phyloP scores from a whole-genome alignment of 1,140 invertebrate species.

The Belonocnema kinseyi region DNA sequence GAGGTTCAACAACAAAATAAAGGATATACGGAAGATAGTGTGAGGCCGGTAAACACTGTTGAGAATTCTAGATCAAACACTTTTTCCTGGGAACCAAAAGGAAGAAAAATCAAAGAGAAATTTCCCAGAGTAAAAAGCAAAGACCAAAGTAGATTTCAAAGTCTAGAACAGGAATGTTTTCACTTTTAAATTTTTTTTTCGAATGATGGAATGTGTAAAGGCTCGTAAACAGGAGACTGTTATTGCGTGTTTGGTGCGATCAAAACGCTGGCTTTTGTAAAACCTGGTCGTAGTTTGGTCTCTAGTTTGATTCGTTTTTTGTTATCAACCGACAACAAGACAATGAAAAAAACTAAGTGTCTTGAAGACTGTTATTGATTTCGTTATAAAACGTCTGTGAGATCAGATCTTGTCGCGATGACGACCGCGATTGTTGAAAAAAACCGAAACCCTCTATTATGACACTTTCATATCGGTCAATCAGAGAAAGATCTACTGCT shows the following conservation, averaged over 20 bases:
- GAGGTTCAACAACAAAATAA: too few species aligned
- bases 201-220: not conserved
- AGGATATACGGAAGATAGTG: too few species aligned
- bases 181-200: not conserved
- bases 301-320: not conserved
- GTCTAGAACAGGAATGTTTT: not conserved
- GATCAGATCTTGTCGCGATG: constrained; percentile 2
- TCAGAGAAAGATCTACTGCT: not conserved
- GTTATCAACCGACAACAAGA: not conserved
- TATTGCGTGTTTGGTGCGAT: constrained; percentile 12
- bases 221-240: not conserved
- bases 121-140: not conserved
- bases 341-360: not conserved
- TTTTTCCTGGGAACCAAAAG: too few species aligned
- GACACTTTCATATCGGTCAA: not conserved
- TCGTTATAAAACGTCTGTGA: not conserved
- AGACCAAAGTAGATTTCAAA: not conserved
- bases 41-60: too few species aligned
- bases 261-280: constrained; percentile 8
- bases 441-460: not conserved
- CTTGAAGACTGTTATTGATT: not conserved
- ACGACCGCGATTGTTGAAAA: not conserved
- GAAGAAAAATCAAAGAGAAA: too few species aligned
- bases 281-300: not conserved
- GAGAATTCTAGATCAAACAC: too few species aligned